Conservation (phyloP, 2,888 invertebrate species). For the Patella pellucida region DNA sequence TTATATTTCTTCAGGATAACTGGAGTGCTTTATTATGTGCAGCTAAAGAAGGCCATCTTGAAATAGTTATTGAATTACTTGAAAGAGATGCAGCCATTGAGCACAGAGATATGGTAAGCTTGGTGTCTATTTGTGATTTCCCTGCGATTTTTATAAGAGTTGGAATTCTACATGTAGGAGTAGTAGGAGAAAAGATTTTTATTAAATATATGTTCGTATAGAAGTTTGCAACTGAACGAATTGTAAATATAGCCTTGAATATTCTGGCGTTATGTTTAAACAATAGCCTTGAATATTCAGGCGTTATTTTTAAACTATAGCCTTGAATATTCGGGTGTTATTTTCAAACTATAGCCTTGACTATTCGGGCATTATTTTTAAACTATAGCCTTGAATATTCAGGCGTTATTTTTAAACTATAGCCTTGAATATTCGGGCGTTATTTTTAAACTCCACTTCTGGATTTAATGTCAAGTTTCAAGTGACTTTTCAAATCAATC, state of each 20-base stretch:
- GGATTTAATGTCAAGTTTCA: neutral
- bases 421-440: neutral
- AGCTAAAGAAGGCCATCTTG: conserved; percentile 87
- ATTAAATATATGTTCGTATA: neutral
- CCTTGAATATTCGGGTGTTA: neutral
- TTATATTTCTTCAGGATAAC: conserved; percentile 78
- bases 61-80: conserved; percentile 84
- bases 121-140: neutral
- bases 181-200: no score
- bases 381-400: conserved; percentile 3
- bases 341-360: neutral
- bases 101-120: conserved; percentile 66
- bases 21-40: conserved; percentile 94
- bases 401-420: neutral
- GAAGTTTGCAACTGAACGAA: neutral
- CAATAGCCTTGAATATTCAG: conserved; percentile 2
- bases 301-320: neutral
- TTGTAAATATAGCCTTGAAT: neutral
- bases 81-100: conserved; percentile 78
- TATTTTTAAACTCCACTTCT: neutral
- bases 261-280: neutral
- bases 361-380: neutral
- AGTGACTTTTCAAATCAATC: no score
- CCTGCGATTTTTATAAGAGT: neutral
- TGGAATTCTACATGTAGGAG: conserved; percentile 4